Conservation (phyloP, 2,888 invertebrate genomes). For the Diarsia mendica region DNA sequence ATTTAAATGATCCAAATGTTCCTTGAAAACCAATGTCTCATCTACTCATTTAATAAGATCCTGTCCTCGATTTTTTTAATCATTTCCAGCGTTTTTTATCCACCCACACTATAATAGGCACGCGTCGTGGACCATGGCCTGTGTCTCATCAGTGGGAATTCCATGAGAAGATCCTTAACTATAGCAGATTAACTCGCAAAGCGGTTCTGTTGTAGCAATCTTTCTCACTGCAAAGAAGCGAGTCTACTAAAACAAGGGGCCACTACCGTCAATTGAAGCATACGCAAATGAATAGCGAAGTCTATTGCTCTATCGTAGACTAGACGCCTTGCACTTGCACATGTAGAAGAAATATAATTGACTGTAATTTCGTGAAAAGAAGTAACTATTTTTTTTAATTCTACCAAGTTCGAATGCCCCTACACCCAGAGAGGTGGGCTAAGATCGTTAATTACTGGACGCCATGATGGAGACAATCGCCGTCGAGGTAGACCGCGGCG, state of each 20-base stretch:
- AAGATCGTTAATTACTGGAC: too few species aligned
- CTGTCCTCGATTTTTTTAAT: background rate
- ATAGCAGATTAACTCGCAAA: background rate
- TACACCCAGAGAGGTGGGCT: too few species aligned
- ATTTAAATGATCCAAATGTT: slow-evolving; percentile 14
- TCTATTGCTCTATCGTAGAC: background rate
- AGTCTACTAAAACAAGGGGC: background rate
- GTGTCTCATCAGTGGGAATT: background rate
- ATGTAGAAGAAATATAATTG: background rate
- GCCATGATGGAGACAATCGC: too few species aligned
- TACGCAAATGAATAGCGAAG: slow-evolving; percentile 18
- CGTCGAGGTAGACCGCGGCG: too few species aligned
- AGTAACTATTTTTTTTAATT: too few species aligned
- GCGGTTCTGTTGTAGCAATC: background rate
- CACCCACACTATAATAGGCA: background rate
- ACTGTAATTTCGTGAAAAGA: background rate
- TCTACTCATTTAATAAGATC: background rate
- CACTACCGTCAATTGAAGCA: slow-evolving; percentile 16
- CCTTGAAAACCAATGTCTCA: slow-evolving; percentile 27
- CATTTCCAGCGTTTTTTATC: background rate
- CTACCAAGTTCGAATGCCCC: too few species aligned
- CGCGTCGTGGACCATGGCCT: background rate
- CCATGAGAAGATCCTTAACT: background rate
- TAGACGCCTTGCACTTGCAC: background rate
- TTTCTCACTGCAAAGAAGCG: background rate